Evolutionary conservation across 2,888 invertebrate species (phyloP), one percentile per base, ranked within the genome.

Genomic region (Drosophila putrida): DNA sequence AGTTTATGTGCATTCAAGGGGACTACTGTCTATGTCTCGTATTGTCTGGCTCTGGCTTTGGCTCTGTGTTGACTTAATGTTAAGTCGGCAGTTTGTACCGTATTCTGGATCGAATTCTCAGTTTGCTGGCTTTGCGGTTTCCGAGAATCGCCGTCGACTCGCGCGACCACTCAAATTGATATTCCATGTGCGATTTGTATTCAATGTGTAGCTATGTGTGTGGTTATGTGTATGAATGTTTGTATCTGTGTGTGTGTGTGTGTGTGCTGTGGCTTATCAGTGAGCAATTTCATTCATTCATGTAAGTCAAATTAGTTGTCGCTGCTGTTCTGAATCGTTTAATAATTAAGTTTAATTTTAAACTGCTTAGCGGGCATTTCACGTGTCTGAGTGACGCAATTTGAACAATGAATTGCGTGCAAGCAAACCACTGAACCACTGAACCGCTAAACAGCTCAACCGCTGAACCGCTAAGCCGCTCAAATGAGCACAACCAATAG

Each of bases 321-420:
- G 72, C 31, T 50, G 55, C 50, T 47, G 55, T 8, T 68, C 50
- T 28, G 71, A 71, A 59, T 71, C 55, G 78, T 65, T 82, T 63
- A 66, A 63, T 70, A 83, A 82, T 74, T 83, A 76, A 70, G 67
- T 81, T 84, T 81, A 61, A 81, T 71, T 81, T 79, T 69, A 71
- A 75, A 83, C 54, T 57, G 78, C 81, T 86, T 67, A 61, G 72
- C 63, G 61, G 43, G 78, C 80, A 70, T 35, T 75, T 67, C 69
- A 70, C 73, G 77, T 66, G 68, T 75, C 69, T 57, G 67, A 82
- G 74, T 88, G 88, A 82, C 82, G 82, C 82, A 82, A 82, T 85
- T 60, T 47, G 25, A n/a, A 33, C 54, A 20, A 33, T 13, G 39
- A 64, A 85, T 88, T 82, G 75, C 87, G 67, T 63, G 9, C 47